A percentile compares a stretch with the other conserved stretches of the same genome.
These are phyloP conservation scores for Ypsolopha scabrella DNA, from an alignment of 2,888 invertebrate genomes.

Conservation along the genomic window DNA sequence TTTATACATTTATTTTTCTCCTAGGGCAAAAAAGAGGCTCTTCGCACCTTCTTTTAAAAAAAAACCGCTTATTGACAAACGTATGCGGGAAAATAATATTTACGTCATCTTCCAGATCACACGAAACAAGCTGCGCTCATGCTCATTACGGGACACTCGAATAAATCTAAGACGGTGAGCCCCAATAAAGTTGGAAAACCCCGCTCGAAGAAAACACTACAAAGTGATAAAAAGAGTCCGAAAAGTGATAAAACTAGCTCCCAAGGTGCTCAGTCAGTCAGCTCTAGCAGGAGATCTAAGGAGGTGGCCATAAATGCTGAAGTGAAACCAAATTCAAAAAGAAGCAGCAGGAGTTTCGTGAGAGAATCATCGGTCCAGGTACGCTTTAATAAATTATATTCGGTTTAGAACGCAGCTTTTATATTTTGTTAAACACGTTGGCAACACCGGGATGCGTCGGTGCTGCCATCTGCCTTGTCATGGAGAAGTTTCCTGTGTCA, in stretches of 20 bases:
- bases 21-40: too few species aligned
- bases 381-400: too few species aligned
- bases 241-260: neutral
- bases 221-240: neutral
- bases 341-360: neutral
- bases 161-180: conserved; percentile 18
- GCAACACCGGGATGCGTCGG: too few species aligned
- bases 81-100: neutral
- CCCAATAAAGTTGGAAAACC: neutral
- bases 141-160: conserved; percentile 53
- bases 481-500: too few species aligned
- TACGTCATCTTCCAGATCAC: conserved; percentile 31
- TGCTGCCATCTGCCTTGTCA: too few species aligned
- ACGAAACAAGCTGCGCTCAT: conserved; percentile 59
- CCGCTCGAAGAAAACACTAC: neutral
- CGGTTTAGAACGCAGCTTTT: too few species aligned
- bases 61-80: too few species aligned
- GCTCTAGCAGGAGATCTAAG: neutral
- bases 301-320: neutral
- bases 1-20: too few species aligned
- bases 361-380: too few species aligned
- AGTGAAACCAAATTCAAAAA: neutral
- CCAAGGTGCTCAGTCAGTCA: neutral
- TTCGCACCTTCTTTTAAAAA: too few species aligned
- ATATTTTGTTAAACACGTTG: too few species aligned